Conservation (phyloP, 2,797 vertebrate genomes). For the Phataginus tricuspis region DNA sequence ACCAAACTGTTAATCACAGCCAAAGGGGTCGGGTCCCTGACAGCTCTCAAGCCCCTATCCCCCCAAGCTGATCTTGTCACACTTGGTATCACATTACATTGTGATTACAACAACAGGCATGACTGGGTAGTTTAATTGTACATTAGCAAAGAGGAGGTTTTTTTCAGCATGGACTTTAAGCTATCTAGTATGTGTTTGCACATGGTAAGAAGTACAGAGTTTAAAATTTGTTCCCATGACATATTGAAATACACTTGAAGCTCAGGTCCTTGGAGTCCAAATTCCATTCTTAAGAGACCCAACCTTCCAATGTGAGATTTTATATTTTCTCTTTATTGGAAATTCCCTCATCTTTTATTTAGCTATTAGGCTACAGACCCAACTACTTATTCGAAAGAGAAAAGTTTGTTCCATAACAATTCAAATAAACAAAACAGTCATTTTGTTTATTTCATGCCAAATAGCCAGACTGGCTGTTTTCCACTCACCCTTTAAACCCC, state of each 20-base stretch:
- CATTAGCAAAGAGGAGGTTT: neutral
- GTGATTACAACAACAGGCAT: constrained; percentile 64
- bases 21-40: constrained; percentile 75
- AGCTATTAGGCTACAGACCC: neutral
- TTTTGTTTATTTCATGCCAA: constrained; percentile 17
- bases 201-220: neutral
- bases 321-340: neutral
- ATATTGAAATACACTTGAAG: neutral
- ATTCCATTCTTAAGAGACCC: neutral
- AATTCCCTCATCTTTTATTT: neutral
- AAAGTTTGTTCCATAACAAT: neutral
- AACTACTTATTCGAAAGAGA: neutral
- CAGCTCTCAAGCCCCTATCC: constrained; percentile 56
- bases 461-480: neutral
- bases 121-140: constrained; percentile 55
- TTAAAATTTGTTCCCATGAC: constrained; percentile 1
- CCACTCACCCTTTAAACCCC: neutral
- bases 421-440: neutral
- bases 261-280: neutral
- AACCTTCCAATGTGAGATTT: neutral
- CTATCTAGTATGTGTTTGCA: neutral
- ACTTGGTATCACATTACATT: constrained; percentile 80
- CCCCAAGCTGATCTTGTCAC: constrained; percentile 74
- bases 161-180: constrained; percentile 23
- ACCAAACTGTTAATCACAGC: constrained; percentile 82